These are phyloP conservation scores for Hemibagrus wyckioides DNA, from an alignment of 2,113 vertebrate genomes.

Conservation along the genomic window DNA sequence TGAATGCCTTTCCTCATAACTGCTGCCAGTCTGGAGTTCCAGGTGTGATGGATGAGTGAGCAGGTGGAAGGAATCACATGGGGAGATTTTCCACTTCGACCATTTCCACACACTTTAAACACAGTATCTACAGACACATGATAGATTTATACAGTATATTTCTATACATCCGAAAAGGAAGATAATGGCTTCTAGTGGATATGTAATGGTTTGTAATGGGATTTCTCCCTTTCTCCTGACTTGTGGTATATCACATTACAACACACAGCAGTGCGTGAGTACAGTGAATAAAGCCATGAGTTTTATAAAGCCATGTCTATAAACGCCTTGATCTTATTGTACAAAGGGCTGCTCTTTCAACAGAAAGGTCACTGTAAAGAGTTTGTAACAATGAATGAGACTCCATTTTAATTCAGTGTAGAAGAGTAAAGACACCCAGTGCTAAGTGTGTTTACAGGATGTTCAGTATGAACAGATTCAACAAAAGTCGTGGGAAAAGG, in stretches of 20 bases:
- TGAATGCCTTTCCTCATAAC: not conserved
- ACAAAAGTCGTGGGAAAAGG: too few relatives aligned
- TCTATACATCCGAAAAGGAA: not conserved
- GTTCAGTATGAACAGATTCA: too few relatives aligned
- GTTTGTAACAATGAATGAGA: not conserved
- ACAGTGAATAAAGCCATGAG: not conserved
- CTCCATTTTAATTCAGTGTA: not conserved
- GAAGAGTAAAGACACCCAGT: not conserved
- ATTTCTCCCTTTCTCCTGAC: not conserved
- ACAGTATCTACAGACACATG: not conserved
- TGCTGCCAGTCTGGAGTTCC: not conserved
- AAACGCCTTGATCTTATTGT: not conserved
- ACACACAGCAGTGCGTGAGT: not conserved
- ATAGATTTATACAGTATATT: too few relatives aligned
- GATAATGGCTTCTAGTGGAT: not conserved
- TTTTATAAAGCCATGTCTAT: not conserved
- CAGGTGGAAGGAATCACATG: not conserved
- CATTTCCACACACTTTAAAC: not conserved
- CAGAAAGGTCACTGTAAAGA: not conserved
- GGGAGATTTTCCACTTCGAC: not conserved
- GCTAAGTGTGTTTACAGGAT: too few relatives aligned
- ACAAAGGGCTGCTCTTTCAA: not conserved
- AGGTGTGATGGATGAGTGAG: not conserved
- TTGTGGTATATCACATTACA: not conserved
- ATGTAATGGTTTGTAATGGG: too few relatives aligned